Evolutionary conservation across 2,113 vertebrate species (phyloP), one percentile per base, ranked within the genome.

Genomic region (Machaerirhynchus nigripectus): DNA sequence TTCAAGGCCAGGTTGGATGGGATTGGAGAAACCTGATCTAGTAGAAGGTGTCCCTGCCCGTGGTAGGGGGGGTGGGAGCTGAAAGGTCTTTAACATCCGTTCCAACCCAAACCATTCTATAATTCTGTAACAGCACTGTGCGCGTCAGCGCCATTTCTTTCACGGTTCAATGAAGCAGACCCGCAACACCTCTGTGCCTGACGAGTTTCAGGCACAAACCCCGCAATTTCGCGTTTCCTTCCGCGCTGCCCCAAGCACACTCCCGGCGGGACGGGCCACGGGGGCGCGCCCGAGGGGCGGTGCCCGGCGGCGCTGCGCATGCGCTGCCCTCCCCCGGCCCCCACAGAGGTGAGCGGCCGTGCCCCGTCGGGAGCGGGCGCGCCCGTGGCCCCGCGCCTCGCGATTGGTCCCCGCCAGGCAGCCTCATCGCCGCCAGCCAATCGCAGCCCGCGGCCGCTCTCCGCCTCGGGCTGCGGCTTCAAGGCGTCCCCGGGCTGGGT

Each of bases 391-490:
- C 3, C 3, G 6, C 9, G 37, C 7, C 21, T 17, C 9, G 13
- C 5, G 35, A 92, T 81, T 90, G 95, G 92, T 7, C 27, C 8
- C 37, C 8, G 21, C 12, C 23, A 30, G 76, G 57, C 81, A 76
- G 84, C 94, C 94, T 90, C 78, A 95, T 91, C 23, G 10, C 30
- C 11, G 9, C 2, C 1, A 76, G 35, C 96, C 95, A 96, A 97
- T 96, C 19, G 40, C n/a, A 39, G 47, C 69, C 30, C 21, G 40
- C 18, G 26, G 16, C 35, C 9, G 7, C 8, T 7, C 82, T 42
- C 52, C 75, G 31, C 70, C 84, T 81, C 15, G 22, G 64, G 93
- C 78, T 68, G 78, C 65, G 53, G 70, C 76, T 89, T 12, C 31
- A 71, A 80, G 26, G 19, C 84, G 24, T 49, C 50, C 69, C 77